Percentiles rank a stretch among this genome's conserved stretches.
Evolutionary conservation across 2,888 invertebrate genomes (phyloP).

Genomic region (Amblyjoppa fuscipennis): DNA sequence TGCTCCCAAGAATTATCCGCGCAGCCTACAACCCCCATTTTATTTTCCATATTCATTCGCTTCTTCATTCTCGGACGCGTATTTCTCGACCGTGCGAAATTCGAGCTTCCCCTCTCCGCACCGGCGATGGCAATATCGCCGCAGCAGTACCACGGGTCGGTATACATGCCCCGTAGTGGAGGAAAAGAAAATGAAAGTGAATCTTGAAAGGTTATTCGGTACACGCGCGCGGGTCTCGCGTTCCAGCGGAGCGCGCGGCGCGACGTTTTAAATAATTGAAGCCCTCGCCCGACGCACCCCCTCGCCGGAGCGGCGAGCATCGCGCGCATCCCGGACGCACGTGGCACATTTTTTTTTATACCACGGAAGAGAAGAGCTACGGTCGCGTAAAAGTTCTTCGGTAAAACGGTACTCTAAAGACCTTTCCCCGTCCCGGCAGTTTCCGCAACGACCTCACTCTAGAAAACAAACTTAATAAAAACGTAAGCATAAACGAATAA

Average conservation of each 20-base stretch:
- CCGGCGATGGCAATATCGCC: constrained; percentile 11
- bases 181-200: constrained; percentile 78
- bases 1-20: constrained; percentile 77
- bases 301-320: neutral
- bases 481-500: neutral
- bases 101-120: constrained; percentile 31
- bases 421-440: neutral
- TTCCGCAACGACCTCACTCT: neutral
- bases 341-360: constrained; percentile 68
- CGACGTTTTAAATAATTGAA: constrained; percentile 81
- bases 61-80: constrained; percentile 66
- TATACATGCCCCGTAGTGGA: constrained; percentile 51
- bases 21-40: constrained; percentile 78
- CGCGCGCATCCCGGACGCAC: constrained; percentile 51
- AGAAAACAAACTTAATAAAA: constrained; percentile 13
- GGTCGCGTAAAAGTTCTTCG: constrained; percentile 28
- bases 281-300: constrained; percentile 65
- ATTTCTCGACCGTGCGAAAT: constrained; percentile 45
- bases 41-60: constrained; percentile 67
- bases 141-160: neutral
- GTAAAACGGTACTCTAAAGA: constrained; percentile 11
- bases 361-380: neutral
- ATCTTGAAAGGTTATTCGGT: constrained; percentile 79
- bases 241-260: constrained; percentile 70
- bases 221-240: constrained; percentile 68